phyloP scores from a whole-genome alignment of 2,888 invertebrate species.

The Neelides folsomi region DNA sequence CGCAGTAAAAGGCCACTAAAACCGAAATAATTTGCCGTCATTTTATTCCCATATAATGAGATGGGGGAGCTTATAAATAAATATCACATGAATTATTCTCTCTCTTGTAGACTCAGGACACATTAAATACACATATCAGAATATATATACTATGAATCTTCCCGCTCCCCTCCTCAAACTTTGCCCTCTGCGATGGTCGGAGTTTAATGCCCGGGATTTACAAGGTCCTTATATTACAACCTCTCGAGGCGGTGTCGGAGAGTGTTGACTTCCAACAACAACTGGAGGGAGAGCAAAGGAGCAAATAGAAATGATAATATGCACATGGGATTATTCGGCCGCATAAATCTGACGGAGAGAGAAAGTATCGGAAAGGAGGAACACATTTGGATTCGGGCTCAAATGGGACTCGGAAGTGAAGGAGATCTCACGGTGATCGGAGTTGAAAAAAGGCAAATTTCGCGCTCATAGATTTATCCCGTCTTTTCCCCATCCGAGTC shows the following conservation, averaged over 20 bases:
- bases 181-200: too few relatives aligned
- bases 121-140: too few relatives aligned
- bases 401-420: slow-evolving; percentile 33
- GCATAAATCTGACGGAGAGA: slow-evolving; percentile 8
- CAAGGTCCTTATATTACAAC: too few relatives aligned
- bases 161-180: too few relatives aligned
- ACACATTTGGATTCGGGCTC: slow-evolving; percentile 12
- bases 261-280: too few relatives aligned
- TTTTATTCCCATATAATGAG: slow-evolving; percentile 23
- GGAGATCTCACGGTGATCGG: slow-evolving; percentile 31
- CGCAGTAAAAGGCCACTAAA: slow-evolving; percentile 14
- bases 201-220: too few relatives aligned
- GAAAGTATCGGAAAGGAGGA: slow-evolving; percentile 8
- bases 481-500: too few relatives aligned
- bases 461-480: not conserved
- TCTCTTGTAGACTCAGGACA: slow-evolving; percentile 1
- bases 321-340: not conserved
- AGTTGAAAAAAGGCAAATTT: slow-evolving; percentile 18
- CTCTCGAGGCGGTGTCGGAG: too few relatives aligned
- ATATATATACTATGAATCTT: too few relatives aligned
- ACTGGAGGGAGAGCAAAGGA: too few relatives aligned
- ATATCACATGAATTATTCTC: slow-evolving; percentile 7
- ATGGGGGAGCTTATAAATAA: slow-evolving; percentile 13
- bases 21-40: slow-evolving; percentile 19
- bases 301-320: too few relatives aligned